These are phyloP conservation scores for Halichoerus grypus DNA, from an alignment of 2,113 vertebrate genomes.

Conservation along the genomic window DNA sequence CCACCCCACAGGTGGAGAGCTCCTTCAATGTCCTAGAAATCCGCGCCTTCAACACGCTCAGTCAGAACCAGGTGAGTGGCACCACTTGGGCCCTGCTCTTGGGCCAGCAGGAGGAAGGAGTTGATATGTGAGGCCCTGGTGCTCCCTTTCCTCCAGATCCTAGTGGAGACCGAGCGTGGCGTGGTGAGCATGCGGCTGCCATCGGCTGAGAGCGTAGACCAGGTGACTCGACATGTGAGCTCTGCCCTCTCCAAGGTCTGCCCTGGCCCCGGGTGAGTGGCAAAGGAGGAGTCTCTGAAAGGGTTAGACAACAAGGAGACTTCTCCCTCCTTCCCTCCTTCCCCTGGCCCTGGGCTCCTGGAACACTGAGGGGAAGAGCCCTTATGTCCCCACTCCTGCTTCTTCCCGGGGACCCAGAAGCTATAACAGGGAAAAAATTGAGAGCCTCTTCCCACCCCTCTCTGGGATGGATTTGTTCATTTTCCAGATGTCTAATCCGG, in stretches of 20 bases:
- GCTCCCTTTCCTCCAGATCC: constrained; percentile 85
- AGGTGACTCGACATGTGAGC: constrained; percentile 92
- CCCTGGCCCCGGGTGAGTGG: constrained; percentile 94
- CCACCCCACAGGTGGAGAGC: constrained; percentile 77
- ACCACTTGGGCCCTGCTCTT: neutral
- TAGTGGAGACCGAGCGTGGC: constrained; percentile 95
- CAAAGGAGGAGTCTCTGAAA: constrained; percentile 21
- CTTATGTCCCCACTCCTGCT: neutral
- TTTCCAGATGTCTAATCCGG: constrained; percentile 90
- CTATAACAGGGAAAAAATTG: neutral
- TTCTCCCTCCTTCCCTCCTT: neutral
- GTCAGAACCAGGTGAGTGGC: constrained; percentile 81
- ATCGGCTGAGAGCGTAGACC: constrained; percentile 91
- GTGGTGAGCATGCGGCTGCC: constrained; percentile 91
- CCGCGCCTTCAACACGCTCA: constrained; percentile 80
- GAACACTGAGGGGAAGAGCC: neutral
- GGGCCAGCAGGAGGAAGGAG: neutral
- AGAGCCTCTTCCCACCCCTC: neutral
- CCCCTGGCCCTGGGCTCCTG: neutral
- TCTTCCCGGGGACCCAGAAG: constrained; percentile 11
- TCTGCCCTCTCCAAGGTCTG: constrained; percentile 93
- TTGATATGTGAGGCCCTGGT: neutral
- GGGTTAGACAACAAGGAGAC: neutral
- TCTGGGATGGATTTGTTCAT: constrained; percentile 47
- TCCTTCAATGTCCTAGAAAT: constrained; percentile 86